Percentiles rank a stretch among this genome's conserved stretches.
phyloP scores from a whole-genome alignment of 1,140 invertebrate species.

The Palaemon carinicauda region DNA sequence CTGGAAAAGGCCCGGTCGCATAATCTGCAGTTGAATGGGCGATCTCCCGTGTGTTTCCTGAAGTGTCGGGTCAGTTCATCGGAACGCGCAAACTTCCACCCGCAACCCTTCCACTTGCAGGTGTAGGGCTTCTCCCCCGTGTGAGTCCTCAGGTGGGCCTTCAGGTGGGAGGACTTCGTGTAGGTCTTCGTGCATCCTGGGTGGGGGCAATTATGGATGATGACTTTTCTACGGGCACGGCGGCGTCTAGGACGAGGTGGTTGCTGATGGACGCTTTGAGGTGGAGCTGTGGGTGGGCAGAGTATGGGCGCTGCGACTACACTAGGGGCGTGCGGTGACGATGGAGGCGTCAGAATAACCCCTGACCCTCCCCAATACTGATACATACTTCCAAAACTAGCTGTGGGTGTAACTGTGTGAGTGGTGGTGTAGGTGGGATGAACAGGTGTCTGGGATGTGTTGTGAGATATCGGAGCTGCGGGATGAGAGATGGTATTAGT shows the following conservation, averaged over 20 bases:
- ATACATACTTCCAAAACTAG: conserved; percentile 3
- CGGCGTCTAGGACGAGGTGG: conserved; percentile 2
- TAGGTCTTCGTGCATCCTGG: conserved; percentile 39
- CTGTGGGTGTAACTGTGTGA: neutral
- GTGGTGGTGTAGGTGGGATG: neutral
- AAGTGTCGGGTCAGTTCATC: conserved; percentile 40
- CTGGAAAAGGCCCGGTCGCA: conserved; percentile 45
- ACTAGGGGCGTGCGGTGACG: conserved; percentile 24
- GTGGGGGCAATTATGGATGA: conserved; percentile 37
- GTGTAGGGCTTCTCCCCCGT: conserved; percentile 46
- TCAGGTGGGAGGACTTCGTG: conserved; percentile 48
- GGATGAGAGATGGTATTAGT: neutral
- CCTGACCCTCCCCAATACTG: conserved; percentile 40
- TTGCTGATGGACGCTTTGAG: neutral
- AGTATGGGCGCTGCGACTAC: conserved; percentile 25
- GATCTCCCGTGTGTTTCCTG: conserved; percentile 39
- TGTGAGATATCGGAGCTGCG: neutral
- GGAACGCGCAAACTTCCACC: conserved; percentile 41
- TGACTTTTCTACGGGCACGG: neutral
- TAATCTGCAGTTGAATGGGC: conserved; percentile 41
- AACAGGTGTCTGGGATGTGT: neutral
- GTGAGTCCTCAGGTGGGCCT: conserved; percentile 44
- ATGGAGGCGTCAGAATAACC: conserved; percentile 30
- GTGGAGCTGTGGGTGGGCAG: conserved; percentile 24
- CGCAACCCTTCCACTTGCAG: conserved; percentile 34